Evolutionary conservation across 2,113 vertebrate genomes (phyloP).

Genomic region (Gadus chalcogrammus): DNA sequence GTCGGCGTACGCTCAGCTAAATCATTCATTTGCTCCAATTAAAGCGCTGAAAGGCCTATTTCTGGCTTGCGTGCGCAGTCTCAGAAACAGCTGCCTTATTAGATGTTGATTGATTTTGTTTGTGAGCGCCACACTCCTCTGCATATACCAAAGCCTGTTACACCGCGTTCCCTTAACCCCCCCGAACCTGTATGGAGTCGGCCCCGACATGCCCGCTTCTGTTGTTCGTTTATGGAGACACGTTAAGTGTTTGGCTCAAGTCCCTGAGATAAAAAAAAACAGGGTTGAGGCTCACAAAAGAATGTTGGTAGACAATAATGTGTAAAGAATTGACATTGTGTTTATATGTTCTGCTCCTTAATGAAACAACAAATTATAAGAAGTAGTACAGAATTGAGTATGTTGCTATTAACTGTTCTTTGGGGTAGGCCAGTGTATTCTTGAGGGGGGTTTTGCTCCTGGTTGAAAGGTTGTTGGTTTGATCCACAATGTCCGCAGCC

Average conservation of each 20-base stretch:
- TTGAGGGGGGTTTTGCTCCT: too few relatives aligned
- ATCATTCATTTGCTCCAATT: conserved; percentile 70
- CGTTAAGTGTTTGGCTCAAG: conserved; percentile 48
- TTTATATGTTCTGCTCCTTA: background rate
- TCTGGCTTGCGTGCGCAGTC: conserved; percentile 39
- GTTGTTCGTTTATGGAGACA: conserved; percentile 63
- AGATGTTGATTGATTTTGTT: conserved; percentile 69
- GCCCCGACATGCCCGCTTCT: conserved; percentile 54
- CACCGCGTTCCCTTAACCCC: conserved; percentile 10
- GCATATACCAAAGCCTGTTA: conserved; percentile 57
- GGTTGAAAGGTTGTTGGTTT: too few relatives aligned
- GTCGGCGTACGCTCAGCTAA: conserved; percentile 63
- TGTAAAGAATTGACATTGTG: too few relatives aligned
- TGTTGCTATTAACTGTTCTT: too few relatives aligned
- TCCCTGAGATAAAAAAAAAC: conserved; percentile 18
- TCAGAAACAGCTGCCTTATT: conserved; percentile 66
- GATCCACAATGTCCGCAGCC: too few relatives aligned
- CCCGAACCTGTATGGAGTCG: conserved; percentile 37
- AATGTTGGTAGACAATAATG: too few relatives aligned
- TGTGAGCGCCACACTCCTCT: conserved; percentile 58
- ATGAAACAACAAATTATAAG: too few relatives aligned
- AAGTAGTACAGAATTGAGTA: too few relatives aligned
- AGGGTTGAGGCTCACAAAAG: conserved; percentile 26
- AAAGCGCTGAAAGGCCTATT: conserved; percentile 59
- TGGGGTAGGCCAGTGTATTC: too few relatives aligned